Conservation (phyloP, 2,888 invertebrate species). For the Ellobium chinense region DNA sequence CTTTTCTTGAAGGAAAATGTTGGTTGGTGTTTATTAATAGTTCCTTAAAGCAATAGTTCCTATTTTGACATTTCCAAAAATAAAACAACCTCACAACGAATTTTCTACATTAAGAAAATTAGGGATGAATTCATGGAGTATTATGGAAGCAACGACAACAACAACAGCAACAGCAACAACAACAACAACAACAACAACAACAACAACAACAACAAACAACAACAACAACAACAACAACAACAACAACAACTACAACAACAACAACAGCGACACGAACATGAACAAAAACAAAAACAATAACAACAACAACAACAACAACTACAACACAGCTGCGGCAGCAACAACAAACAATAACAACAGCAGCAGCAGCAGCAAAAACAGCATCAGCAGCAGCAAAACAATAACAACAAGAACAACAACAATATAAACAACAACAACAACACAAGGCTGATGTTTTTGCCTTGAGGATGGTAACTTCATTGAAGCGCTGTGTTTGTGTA, state of each 20-base stretch:
- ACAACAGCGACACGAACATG: not conserved
- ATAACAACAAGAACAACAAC: not conserved
- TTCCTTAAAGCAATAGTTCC: too few relatives aligned
- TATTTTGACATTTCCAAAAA: too few relatives aligned
- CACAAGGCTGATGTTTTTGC: not conserved
- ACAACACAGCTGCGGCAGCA: not conserved
- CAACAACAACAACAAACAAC: not conserved
- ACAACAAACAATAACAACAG: not conserved
- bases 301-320: not conserved
- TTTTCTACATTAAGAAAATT: too few relatives aligned
- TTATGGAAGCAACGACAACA: not conserved
- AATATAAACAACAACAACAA: not conserved
- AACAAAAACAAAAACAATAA: not conserved
- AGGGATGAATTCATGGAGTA: too few relatives aligned
- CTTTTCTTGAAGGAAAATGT: too few relatives aligned
- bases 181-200: not conserved
- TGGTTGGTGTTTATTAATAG: too few relatives aligned
- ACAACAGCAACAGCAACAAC: not conserved
- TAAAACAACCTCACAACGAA: too few relatives aligned
- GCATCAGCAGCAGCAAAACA: not conserved
- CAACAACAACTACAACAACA: not conserved
- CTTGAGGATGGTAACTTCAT: too few relatives aligned
- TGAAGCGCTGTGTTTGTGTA: too few relatives aligned
- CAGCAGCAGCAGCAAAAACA: not conserved
- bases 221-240: not conserved